Evolutionary conservation across 2,888 invertebrate species (phyloP).

Genomic region (Nebria salina): DNA sequence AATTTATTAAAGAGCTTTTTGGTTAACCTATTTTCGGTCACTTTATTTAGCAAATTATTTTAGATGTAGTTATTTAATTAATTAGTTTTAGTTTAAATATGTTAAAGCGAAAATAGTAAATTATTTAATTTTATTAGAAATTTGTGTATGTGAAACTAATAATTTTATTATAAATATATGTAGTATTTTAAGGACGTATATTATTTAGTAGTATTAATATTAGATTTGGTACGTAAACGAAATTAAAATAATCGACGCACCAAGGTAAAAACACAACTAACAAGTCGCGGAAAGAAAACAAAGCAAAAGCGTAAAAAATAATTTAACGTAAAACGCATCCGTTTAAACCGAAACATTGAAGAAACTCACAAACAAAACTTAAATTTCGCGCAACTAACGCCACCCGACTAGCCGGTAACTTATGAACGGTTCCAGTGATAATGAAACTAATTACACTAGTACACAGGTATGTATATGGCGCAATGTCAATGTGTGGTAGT

Average conservation of each 20-base stretch:
- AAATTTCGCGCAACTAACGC: background rate
- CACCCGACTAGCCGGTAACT: background rate
- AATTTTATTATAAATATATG: background rate
- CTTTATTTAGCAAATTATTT: too few species aligned
- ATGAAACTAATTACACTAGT: slow-evolving; percentile 41
- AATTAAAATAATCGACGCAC: background rate
- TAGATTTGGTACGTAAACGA: background rate
- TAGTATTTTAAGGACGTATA: too few species aligned
- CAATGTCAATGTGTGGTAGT: slow-evolving; percentile 12
- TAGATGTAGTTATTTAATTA: too few species aligned
- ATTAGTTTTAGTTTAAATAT: too few species aligned
- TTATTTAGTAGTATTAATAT: too few species aligned
- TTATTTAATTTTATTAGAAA: background rate
- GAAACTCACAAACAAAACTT: background rate
- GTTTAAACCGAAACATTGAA: slow-evolving; percentile 13
- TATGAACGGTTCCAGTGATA: slow-evolving; percentile 33
- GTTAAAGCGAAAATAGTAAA: background rate
- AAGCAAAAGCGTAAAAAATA: slow-evolving; percentile 9
- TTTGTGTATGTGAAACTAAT: background rate
- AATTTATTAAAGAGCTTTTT: slow-evolving; percentile 8
- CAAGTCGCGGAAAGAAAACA: background rate
- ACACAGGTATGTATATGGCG: slow-evolving; percentile 1
- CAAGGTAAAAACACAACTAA: background rate
- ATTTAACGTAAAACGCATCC: background rate
- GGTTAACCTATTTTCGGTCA: too few species aligned